Evolutionary conservation across 53 echinoderm and acorn worm species (phyloP), one percentile per base, ranked within the genome.

Genomic region (Hippasteria phrygiana): DNA sequence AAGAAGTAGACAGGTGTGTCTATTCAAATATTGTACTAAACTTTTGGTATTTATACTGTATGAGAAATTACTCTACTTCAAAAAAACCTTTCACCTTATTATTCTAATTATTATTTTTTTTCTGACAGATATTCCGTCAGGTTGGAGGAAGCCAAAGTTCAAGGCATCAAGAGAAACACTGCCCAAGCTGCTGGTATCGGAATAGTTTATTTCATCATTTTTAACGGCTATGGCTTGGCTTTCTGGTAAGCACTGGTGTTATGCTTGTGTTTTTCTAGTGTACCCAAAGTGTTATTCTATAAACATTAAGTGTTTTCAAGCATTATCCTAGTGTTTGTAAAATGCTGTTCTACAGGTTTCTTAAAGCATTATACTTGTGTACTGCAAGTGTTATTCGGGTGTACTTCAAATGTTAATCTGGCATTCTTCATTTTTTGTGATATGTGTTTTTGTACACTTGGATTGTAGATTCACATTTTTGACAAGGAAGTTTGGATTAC

Each of bases 171-270:
- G 87, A 90, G 91, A 13, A 91, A 90, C 28, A 50, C 71, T 5
- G 88, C 92, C 27, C 89, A 92, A 42, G 88, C 86, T 0, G 75
- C 73, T 0, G 75, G 93, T 32, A 74, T 92, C 46, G 97, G 97
- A 2, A 83, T 88, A 3, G 63, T 95, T 14, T 97, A 94, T 80
- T 83, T 92, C 69, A 64, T 91, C 43, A 90, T 97, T 48, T 97
- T 90, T 86, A 80, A 62, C 55, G 67, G 91, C 41, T 97, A 97
- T 73, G 95, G 93, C 22, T 43, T 95, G 39, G 95, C 95, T 29
- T 97, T 97, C 80, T 93, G 97, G 97, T 97, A 76, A 87, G 97
- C n/a, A n/a, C n/a, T 24, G 56, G n/a, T 59, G 26, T 59, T 59
- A 59, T 59, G 26, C 8, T 59, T 13, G 26, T 24, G 59, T 17